phyloP scores from a whole-genome alignment of 2,113 vertebrate species.

The Neolamprologus brichardi region DNA sequence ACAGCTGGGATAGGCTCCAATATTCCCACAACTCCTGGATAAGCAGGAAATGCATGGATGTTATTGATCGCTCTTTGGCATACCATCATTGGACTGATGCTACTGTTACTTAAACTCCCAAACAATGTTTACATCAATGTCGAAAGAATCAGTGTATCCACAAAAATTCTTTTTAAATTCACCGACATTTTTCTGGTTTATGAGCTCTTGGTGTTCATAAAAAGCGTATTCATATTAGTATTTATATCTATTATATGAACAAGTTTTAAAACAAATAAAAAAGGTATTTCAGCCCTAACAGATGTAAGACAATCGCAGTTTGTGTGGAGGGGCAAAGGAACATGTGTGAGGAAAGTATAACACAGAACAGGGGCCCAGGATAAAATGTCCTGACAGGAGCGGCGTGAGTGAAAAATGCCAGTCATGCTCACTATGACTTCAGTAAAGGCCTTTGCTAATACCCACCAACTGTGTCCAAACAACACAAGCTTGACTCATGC shows the following conservation, averaged over 20 bases:
- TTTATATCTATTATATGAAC: not conserved
- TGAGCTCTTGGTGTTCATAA: not conserved
- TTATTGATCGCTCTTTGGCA: not conserved
- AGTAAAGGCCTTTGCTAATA: constrained; percentile 44
- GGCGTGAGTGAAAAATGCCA: constrained; percentile 11
- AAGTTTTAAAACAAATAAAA: not conserved
- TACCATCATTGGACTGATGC: not conserved
- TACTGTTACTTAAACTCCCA: not conserved
- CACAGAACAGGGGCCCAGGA: not conserved
- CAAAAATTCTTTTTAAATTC: not conserved
- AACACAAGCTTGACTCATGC: constrained; percentile 56
- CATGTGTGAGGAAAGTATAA: not conserved
- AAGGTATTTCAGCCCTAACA: not conserved
- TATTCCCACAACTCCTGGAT: not conserved
- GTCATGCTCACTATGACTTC: constrained; percentile 32
- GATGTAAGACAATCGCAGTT: not conserved
- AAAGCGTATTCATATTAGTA: fast-evolving
- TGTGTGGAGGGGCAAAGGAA: not conserved
- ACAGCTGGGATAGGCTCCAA: not conserved
- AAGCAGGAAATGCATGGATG: not conserved
- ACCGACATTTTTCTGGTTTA: not conserved
- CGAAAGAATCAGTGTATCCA: not conserved
- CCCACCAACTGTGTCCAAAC: constrained; percentile 49
- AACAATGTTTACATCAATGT: not conserved
- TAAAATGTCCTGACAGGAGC: not conserved